Evolutionary conservation across 2,797 vertebrate species (phyloP).

Genomic region (Vespertilio murinus): DNA sequence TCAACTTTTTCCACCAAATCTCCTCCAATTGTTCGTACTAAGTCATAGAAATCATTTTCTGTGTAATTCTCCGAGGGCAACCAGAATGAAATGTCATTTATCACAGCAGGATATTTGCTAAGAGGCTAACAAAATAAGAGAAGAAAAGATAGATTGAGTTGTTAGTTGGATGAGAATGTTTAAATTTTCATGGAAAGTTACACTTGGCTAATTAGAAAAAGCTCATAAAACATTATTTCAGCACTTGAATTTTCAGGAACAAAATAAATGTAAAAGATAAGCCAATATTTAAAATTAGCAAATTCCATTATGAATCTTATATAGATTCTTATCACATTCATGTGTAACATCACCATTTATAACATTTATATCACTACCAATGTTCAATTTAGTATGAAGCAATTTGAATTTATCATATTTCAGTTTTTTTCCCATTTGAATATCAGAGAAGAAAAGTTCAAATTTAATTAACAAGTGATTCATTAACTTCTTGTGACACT

Average conservation of each 20-base stretch:
- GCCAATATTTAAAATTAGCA: constrained; percentile 51
- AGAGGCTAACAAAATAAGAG: constrained; percentile 85
- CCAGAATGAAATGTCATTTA: constrained; percentile 98
- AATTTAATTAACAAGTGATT: constrained; percentile 67
- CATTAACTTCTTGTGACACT: constrained; percentile 46
- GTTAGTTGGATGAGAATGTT: not conserved
- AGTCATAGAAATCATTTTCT: constrained; percentile 95
- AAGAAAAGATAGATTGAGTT: constrained; percentile 6
- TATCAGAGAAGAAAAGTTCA: constrained; percentile 19
- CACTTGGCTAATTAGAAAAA: constrained; percentile 42
- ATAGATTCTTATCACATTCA: constrained; percentile 27
- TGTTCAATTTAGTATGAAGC: constrained; percentile 33
- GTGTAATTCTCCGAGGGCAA: constrained; percentile 89
- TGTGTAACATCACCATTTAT: constrained; percentile 20
- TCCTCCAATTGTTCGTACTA: constrained; percentile 91
- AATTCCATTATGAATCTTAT: constrained; percentile 50
- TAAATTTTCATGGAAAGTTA: constrained; percentile 26
- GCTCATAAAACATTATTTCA: constrained; percentile 50
- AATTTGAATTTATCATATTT: constrained; percentile 59
- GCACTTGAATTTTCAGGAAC: constrained; percentile 9
- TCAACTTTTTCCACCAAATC: constrained; percentile 94
- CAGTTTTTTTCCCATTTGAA: constrained; percentile 26
- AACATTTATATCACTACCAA: constrained; percentile 41
- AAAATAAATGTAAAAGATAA: constrained; percentile 55
- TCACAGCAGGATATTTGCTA: constrained; percentile 92